Percentiles rank a stretch among this genome's conserved stretches.
Evolutionary conservation across 1,140 invertebrate genomes (phyloP).

Genomic region (Brachionus rotundiformis): DNA sequence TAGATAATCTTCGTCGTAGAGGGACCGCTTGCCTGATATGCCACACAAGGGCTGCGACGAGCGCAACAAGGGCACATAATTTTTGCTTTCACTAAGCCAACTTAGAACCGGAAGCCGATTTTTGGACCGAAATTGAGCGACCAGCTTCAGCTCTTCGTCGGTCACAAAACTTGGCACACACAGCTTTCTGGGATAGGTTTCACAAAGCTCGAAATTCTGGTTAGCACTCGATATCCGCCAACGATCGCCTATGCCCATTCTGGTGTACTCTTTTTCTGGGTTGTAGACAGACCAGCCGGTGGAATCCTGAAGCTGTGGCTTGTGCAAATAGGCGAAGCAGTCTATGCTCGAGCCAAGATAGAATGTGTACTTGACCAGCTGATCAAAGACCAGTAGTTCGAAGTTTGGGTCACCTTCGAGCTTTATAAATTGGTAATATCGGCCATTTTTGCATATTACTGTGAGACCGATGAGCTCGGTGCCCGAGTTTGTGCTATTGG

Average conservation of each 20-base stretch:
- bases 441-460: conserved; percentile 41
- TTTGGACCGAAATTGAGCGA: conserved; percentile 83
- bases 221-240: background rate
- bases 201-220: conserved; percentile 66
- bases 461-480: background rate
- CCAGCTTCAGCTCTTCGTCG: conserved; percentile 78
- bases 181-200: conserved; percentile 82
- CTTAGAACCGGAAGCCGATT: conserved; percentile 84
- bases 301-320: background rate
- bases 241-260: background rate
- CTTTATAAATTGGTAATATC: background rate
- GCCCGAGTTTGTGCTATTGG: background rate
- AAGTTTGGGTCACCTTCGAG: conserved; percentile 5
- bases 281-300: background rate
- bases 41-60: conserved; percentile 89
- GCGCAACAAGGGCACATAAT: conserved; percentile 86
- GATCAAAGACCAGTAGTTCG: background rate
- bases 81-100: conserved; percentile 76
- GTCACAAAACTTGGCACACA: conserved; percentile 82
- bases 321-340: conserved; percentile 37
- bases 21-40: conserved; percentile 85
- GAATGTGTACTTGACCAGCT: conserved; percentile 38
- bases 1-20: conserved; percentile 82
- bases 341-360: background rate
- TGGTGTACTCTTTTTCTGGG: background rate